Evolutionary conservation across 2,797 vertebrate genomes (phyloP).

Genomic region (Acipenser oxyrinchus): DNA sequence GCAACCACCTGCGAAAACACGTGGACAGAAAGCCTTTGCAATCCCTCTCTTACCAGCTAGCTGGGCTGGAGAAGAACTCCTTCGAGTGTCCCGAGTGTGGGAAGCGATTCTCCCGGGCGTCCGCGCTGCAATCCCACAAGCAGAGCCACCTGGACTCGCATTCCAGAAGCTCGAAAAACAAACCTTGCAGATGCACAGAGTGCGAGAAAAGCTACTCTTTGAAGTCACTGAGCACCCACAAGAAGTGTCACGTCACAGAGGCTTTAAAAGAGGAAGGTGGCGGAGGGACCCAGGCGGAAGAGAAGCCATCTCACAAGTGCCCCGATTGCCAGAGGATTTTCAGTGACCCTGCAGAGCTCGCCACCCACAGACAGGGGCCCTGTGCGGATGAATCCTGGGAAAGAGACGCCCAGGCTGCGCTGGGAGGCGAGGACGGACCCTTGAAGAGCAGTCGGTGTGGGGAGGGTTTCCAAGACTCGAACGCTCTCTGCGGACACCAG

Average conservation of each 20-base stretch:
- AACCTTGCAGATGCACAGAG: slow-evolving; percentile 41
- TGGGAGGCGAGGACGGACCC: slow-evolving; percentile 30
- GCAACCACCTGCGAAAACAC: slow-evolving; percentile 60
- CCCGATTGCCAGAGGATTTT: slow-evolving; percentile 59
- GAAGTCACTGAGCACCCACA: slow-evolving; percentile 60
- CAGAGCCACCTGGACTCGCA: slow-evolving; percentile 57
- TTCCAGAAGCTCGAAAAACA: slow-evolving; percentile 20
- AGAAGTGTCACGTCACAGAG: slow-evolving; percentile 47
- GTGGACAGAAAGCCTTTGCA: slow-evolving; percentile 42
- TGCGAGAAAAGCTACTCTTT: slow-evolving; percentile 55
- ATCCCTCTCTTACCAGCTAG: slow-evolving; percentile 57
- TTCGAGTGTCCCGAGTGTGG: slow-evolving; percentile 65
- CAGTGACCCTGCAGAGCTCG: slow-evolving; percentile 55
- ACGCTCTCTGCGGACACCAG: slow-evolving; percentile 53
- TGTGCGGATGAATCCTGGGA: slow-evolving; percentile 37
- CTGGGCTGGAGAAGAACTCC: slow-evolving; percentile 62
- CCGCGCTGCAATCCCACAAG: slow-evolving; percentile 72
- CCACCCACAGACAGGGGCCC: slow-evolving; percentile 63
- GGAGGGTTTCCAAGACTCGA: slow-evolving; percentile 54
- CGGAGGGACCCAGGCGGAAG: neutral
- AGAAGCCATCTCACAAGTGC: slow-evolving; percentile 42
- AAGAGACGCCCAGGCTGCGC: slow-evolving; percentile 24
- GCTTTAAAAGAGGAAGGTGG: neutral
- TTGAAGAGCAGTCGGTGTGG: slow-evolving; percentile 52
- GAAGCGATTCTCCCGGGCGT: slow-evolving; percentile 63